These are phyloP conservation scores for Bombus picipes DNA, from an alignment of 1,140 invertebrate species.

Conservation along the genomic window DNA sequence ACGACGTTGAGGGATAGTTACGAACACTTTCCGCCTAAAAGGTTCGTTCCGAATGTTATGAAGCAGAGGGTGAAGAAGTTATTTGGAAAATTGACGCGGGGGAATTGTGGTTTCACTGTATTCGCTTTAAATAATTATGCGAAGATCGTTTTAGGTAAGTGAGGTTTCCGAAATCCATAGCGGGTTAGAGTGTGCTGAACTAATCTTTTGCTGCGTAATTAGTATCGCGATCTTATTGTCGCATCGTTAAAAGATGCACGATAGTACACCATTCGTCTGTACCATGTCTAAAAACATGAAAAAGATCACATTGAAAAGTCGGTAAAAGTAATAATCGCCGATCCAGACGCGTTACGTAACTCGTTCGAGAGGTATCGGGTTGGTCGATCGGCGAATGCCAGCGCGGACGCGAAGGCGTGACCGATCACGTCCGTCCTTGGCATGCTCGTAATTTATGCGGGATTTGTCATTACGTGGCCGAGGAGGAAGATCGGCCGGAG, in stretches of 20 bases:
- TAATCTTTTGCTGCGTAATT: no score
- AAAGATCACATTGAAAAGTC: neutral
- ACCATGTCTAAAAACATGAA: neutral
- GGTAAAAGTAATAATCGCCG: neutral
- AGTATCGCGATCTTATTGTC: no score
- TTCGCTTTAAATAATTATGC: no score
- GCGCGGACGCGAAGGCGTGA: slow-evolving; percentile 60
- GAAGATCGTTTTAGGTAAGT: no score
- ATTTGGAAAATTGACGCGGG: neutral
- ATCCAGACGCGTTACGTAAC: slow-evolving; percentile 49
- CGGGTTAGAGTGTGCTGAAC: no score
- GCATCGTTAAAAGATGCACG: no score
- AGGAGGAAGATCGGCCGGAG: slow-evolving; percentile 31
- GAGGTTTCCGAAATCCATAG: no score
- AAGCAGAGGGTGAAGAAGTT: neutral
- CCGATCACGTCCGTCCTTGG: slow-evolving; percentile 61
- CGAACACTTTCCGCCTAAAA: neutral
- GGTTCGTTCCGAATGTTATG: no score
- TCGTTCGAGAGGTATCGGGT: slow-evolving; percentile 11
- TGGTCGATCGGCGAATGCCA: slow-evolving; percentile 41
- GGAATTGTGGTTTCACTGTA: no score
- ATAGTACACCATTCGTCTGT: no score
- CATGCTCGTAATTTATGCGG: slow-evolving; percentile 74
- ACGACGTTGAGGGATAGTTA: neutral
- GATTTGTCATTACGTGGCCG: slow-evolving; percentile 74